These are phyloP conservation scores for Phlogophora meticulosa DNA, from an alignment of 2,888 invertebrate species.

Conservation along the genomic window DNA sequence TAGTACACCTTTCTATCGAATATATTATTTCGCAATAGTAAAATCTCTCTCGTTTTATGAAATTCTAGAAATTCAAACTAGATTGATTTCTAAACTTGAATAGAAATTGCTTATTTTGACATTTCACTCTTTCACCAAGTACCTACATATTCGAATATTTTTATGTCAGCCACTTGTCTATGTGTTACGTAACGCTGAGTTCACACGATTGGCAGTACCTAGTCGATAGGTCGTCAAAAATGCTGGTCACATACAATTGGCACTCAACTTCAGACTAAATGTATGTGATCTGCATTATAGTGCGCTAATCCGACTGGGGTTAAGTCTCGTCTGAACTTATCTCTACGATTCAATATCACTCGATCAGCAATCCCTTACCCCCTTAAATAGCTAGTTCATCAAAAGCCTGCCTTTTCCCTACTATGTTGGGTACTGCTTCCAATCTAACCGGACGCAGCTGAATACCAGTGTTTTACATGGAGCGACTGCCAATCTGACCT, in stretches of 20 bases:
- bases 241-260: conserved; percentile 50
- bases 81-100: conserved; percentile 54
- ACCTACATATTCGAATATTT: not conserved
- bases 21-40: conserved; percentile 26
- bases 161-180: not conserved
- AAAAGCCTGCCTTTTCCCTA: too few species aligned
- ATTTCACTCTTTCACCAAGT: conserved; percentile 22
- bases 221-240: conserved; percentile 16
- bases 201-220: conserved; percentile 31
- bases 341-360: not conserved
- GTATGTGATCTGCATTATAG: conserved; percentile 49
- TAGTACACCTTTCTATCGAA: conserved; percentile 36
- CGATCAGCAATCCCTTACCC: too few species aligned
- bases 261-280: conserved; percentile 40
- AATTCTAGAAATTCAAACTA: conserved; percentile 52
- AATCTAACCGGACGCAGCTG: too few species aligned
- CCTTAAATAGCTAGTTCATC: too few species aligned
- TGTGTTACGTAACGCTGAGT: conserved; percentile 9
- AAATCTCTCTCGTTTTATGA: conserved; percentile 45
- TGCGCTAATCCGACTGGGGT: conserved; percentile 23
- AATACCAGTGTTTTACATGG: too few species aligned
- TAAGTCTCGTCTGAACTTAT: conserved; percentile 14
- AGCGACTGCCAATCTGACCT: too few species aligned
- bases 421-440: too few species aligned
- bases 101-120: conserved; percentile 45